These are phyloP conservation scores for Tachystola acroxantha DNA, from an alignment of 2,888 invertebrate genomes.

Conservation along the genomic window DNA sequence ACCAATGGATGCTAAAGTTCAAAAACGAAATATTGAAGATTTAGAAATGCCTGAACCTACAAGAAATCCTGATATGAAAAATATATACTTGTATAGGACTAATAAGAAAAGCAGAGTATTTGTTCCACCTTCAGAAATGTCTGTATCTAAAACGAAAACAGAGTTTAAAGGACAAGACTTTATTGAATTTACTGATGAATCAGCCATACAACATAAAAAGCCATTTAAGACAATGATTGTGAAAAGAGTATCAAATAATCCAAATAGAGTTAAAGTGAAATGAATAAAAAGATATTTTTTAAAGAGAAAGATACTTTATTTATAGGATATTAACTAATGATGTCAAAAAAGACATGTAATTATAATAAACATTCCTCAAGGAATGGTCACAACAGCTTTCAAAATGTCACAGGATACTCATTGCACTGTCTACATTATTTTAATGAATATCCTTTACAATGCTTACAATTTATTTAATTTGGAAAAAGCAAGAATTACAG, in stretches of 20 bases:
- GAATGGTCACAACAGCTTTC: conserved; percentile 44
- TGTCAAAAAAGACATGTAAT: conserved; percentile 69
- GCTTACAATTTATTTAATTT: too few relatives aligned
- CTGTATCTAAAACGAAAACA: conserved; percentile 17
- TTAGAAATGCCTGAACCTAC: too few relatives aligned
- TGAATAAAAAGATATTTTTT: conserved; percentile 24
- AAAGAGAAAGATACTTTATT: conserved; percentile 41
- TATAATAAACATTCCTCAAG: conserved; percentile 53
- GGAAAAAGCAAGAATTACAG: too few relatives aligned
- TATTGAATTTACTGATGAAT: conserved; percentile 40
- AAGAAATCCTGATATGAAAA: too few relatives aligned
- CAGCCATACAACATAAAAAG: conserved; percentile 25
- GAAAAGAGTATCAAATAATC: conserved; percentile 59
- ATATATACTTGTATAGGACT: conserved; percentile 50
- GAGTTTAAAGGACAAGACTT: conserved; percentile 53
- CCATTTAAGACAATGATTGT: conserved; percentile 57
- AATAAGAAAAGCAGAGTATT: conserved; percentile 55
- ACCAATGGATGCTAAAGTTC: too few relatives aligned
- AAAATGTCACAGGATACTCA: conserved; percentile 22
- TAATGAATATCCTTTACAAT: neutral
- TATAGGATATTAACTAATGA: conserved; percentile 46
- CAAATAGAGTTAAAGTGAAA: conserved; percentile 51
- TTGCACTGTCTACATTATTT: neutral
- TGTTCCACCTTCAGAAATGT: conserved; percentile 38
- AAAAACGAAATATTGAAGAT: too few relatives aligned